Base-by-base conservation (phyloP, 1,140 invertebrate genomes). In the Euschistus heros region DNA sequence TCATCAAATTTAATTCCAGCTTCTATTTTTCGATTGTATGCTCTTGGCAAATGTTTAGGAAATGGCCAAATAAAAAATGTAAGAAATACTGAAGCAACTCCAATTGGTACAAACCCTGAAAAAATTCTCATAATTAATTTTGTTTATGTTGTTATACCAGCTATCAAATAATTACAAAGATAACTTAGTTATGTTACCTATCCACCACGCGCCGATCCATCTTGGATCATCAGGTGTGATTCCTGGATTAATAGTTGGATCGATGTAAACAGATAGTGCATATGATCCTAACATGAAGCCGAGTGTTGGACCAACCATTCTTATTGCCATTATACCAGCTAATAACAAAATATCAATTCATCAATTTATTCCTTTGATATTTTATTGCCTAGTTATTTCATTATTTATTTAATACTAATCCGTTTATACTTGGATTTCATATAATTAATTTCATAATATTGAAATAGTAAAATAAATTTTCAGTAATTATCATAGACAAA, bases 181-280 rank as follows among this genome's bases (percentile, higher is more conserved):
- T 42, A 47, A 7, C 26, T 54, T 7, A 13, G 8, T 62, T 30
- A 17, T 44, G 66, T 70, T 69, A 74, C 75, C 74, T 17, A 76
- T 63, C 73, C 76, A 78, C 76, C 76, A 78, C 1, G 76, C 75
- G n/a, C 76, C 76, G 47, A 76, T 68, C 76, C 76, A 77, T 42
- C 73, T 63, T 30, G 75, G 73, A 67, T 77, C 74, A 44, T 70
- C 66, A 1, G 57, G 30, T 6, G 57, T 68, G 50, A 76, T 74
- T 57, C 64, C 67, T 68, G 66, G 71, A 14, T 57, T 61, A 2
- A 69, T 26, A 7, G 30, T 24, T 18, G 68, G 66, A 52, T 68
- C 66, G 8, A 72, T 67, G 27, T 69, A 73, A 26, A 67, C 17
- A 44, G 67, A 61, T 0, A 73, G 62, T 17, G 62, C 55, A 50